phyloP scores from a whole-genome alignment of 2,888 invertebrate species.

The Heliconius erato region DNA sequence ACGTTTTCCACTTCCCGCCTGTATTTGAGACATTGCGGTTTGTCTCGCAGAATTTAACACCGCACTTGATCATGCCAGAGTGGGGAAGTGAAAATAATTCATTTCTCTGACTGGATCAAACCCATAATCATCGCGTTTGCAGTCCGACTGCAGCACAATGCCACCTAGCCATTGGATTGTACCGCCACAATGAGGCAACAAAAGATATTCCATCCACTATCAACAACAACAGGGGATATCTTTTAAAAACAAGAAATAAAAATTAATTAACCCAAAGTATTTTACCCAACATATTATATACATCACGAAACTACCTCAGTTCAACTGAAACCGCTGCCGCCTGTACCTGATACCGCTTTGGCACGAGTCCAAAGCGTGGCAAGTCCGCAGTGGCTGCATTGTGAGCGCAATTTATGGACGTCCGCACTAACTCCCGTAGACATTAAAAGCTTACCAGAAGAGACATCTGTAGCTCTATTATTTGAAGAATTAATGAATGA shows the following conservation, averaged over 20 bases:
- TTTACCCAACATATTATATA: background rate
- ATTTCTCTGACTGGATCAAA: too few species aligned
- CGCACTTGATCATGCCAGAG: background rate
- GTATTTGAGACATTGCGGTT: too few species aligned
- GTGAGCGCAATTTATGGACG: conserved; percentile 59
- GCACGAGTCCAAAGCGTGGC: conserved; percentile 58
- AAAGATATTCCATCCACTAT: too few species aligned
- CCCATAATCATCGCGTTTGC: too few species aligned
- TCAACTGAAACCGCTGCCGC: conserved; percentile 38
- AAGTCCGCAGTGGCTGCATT: conserved; percentile 56
- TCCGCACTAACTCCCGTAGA: conserved; percentile 58
- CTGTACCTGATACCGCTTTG: conserved; percentile 52
- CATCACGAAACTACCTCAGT: background rate
- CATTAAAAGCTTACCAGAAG: conserved; percentile 46
- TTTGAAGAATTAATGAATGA: background rate
- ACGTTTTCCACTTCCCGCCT: too few species aligned
- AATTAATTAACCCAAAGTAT: background rate
- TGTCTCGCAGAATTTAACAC: background rate
- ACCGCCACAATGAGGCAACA: too few species aligned
- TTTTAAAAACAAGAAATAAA: background rate
- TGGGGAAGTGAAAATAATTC: too few species aligned
- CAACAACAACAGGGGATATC: background rate
- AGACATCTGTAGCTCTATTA: background rate
- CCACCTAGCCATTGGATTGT: background rate
- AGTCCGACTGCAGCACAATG: too few species aligned